Percentiles rank a stretch among this genome's conserved stretches.
These are phyloP conservation scores for Petrolisthes manimaculis DNA, from an alignment of 2,888 invertebrate genomes.

Conservation along the genomic window DNA sequence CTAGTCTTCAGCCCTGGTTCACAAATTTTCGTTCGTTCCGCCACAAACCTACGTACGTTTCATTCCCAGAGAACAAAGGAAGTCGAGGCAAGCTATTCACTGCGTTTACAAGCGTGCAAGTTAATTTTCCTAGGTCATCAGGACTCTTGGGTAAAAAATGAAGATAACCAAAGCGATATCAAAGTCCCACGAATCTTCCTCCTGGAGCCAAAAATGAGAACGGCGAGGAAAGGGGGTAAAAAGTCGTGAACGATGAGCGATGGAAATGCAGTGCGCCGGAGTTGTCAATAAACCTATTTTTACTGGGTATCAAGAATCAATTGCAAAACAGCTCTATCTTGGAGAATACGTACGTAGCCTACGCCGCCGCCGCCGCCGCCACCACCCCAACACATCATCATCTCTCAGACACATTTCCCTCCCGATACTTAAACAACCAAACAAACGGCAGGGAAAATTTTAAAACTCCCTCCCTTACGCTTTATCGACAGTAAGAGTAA, in stretches of 20 bases:
- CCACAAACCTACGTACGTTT: not conserved
- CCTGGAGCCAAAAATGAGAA: not conserved
- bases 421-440: conserved; percentile 2
- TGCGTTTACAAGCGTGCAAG: conserved; percentile 2
- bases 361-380: too few relatives aligned
- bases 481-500: conserved; percentile 25
- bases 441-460: conserved; percentile 8
- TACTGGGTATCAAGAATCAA: conserved; percentile 52
- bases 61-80: not conserved
- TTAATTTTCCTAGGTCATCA: not conserved
- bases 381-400: not conserved
- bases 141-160: not conserved
- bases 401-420: not conserved
- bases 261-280: conserved; percentile 50
- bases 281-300: conserved; percentile 60
- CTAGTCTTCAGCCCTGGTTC: not conserved
- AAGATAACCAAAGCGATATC: not conserved
- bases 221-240: conserved; percentile 5
- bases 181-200: conserved; percentile 4
- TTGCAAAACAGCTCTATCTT: conserved; percentile 38
- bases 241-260: conserved; percentile 45
- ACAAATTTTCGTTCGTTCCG: conserved; percentile 12
- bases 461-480: conserved; percentile 16
- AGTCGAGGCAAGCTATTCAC: conserved; percentile 14
- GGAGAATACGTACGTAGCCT: too few relatives aligned